Evolutionary conservation across 2,888 invertebrate genomes (phyloP).

Genomic region (Platycheirus rosarum): DNA sequence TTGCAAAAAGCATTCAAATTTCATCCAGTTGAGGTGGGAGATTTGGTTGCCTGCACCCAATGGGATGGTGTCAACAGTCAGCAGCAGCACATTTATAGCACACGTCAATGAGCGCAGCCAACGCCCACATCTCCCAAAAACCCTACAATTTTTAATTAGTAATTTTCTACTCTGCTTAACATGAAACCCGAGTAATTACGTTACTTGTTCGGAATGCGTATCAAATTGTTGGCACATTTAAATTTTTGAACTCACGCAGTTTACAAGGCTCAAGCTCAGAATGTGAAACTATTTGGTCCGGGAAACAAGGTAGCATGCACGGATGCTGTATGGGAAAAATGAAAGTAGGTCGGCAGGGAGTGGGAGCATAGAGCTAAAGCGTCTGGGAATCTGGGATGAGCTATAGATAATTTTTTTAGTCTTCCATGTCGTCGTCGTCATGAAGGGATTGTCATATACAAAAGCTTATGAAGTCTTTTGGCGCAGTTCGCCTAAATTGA

Average conservation of each 20-base stretch:
- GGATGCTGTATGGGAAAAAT: neutral
- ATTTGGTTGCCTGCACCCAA: neutral
- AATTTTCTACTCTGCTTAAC: slow-evolving; percentile 70
- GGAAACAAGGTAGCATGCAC: neutral
- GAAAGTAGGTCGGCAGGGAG: neutral
- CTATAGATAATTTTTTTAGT: neutral
- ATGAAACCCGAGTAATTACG: slow-evolving; percentile 67
- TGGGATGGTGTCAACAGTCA: slow-evolving; percentile 6
- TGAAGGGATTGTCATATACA: slow-evolving; percentile 33
- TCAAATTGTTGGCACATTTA: slow-evolving; percentile 56
- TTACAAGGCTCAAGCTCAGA: neutral
- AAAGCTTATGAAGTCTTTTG: slow-evolving; percentile 39
- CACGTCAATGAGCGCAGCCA: slow-evolving; percentile 24
- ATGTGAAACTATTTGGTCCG: neutral
- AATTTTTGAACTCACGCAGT: neutral
- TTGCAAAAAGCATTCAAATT: slow-evolving; percentile 43
- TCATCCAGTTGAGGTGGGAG: slow-evolving; percentile 43
- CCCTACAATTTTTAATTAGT: slow-evolving; percentile 68
- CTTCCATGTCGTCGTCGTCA: slow-evolving; percentile 15
- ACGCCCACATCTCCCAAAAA: slow-evolving; percentile 9
- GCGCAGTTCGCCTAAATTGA: slow-evolving; percentile 35
- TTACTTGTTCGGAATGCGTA: slow-evolving; percentile 68
- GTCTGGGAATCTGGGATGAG: too few species aligned
- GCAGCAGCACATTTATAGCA: neutral
- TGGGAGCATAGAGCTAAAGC: neutral